These are phyloP conservation scores for Corella eumyota DNA, from an alignment of 23 tunicate genomes.

Conservation along the genomic window DNA sequence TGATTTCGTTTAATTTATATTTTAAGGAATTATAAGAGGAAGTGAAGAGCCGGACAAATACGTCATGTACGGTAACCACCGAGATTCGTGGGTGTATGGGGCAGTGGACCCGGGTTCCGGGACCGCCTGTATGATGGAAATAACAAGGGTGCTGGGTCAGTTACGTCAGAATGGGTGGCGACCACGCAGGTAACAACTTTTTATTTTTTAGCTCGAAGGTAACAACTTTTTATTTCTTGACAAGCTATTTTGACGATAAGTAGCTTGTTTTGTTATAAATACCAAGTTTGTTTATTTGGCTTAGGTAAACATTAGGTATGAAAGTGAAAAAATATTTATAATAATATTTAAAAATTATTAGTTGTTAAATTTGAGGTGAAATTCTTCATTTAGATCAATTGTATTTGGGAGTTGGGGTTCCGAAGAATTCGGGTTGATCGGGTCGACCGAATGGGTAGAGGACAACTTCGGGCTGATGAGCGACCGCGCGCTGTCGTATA, in stretches of 20 bases:
- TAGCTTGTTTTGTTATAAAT: no score
- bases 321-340: no score
- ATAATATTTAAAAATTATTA: no score
- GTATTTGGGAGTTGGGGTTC: conserved; percentile 70
- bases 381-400: no score
- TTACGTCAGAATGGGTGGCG: conserved; percentile 42
- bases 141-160: conserved; percentile 25
- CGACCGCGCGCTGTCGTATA: conserved; percentile 30
- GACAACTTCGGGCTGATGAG: conserved; percentile 22
- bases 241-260: no score
- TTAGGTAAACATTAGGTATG: no score
- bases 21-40: conserved; percentile 46
- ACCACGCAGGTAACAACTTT: conserved; percentile 49
- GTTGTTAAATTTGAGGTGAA: no score
- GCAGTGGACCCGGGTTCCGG: conserved; percentile 75
- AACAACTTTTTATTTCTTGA: no score
- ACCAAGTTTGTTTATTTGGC: no score
- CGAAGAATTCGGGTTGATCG: conserved; percentile 69
- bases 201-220: no score
- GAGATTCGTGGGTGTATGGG: conserved; percentile 83
- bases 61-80: conserved; percentile 66
- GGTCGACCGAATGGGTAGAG: conserved; percentile 72
- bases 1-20: no score
- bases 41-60: conserved; percentile 49
- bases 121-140: conserved; percentile 57